These are phyloP conservation scores for Chloromyia formosa DNA, from an alignment of 2,888 invertebrate species.

Conservation along the genomic window DNA sequence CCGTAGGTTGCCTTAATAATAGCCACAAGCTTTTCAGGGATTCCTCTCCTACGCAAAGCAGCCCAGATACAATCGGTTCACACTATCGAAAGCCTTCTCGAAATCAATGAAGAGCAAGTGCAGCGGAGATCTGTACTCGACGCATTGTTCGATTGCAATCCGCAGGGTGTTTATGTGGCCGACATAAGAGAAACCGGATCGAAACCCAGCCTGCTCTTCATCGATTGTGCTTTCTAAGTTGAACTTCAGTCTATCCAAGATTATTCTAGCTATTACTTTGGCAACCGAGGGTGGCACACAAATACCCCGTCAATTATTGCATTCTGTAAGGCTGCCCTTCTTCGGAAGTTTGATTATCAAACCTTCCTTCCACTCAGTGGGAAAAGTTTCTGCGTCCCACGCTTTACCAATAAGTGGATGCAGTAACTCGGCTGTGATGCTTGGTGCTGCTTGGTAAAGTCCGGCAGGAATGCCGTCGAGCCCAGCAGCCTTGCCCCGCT, in stretches of 20 bases:
- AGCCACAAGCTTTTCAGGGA: no score
- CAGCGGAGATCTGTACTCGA: not conserved
- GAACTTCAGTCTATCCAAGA: not conserved
- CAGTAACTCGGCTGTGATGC: no score
- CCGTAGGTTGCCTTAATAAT: no score
- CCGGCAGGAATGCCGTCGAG: no score
- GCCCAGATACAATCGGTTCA: not conserved
- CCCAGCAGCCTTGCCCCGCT: no score
- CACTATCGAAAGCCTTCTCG: not conserved
- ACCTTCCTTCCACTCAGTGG: not conserved
- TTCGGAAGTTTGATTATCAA: not conserved
- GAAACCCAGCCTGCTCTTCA: not conserved
- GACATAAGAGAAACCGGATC: not conserved
- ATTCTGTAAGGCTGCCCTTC: not conserved
- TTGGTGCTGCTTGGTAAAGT: no score
- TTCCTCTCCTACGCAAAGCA: no score
- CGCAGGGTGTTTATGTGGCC: not conserved
- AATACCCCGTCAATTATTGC: not conserved
- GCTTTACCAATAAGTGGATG: no score
- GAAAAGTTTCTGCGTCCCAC: not conserved
- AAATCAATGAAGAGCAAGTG: not conserved
- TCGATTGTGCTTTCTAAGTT: no score
- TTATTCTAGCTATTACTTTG: not conserved
- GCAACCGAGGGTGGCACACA: not conserved
- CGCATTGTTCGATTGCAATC: not conserved